phyloP scores from a whole-genome alignment of 2,888 invertebrate species.

The Acronicta aceris region DNA sequence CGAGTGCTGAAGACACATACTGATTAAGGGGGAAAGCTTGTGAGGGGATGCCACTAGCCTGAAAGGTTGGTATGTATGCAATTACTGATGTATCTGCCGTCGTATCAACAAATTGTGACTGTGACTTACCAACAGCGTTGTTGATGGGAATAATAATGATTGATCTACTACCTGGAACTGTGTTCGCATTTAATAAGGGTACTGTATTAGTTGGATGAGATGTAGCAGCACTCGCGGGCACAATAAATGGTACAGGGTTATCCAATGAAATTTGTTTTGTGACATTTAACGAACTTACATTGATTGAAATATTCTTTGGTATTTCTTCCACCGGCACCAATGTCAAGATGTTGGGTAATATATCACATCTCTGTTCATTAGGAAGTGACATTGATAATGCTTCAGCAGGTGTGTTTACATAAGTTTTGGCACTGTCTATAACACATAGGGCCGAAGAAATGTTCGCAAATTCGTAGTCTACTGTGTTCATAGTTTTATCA shows the following conservation, averaged over 20 bases:
- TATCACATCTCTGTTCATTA: background rate
- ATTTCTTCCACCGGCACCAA: background rate
- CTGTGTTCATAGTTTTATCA: background rate
- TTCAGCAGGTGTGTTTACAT: background rate
- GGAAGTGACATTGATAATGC: background rate
- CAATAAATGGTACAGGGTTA: background rate
- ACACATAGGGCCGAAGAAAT: background rate
- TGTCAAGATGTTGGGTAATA: background rate
- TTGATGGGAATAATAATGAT: slow-evolving; percentile 41
- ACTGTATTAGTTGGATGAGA: background rate
- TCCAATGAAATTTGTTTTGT: background rate
- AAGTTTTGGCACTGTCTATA: background rate
- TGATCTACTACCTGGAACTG: slow-evolving; percentile 16
- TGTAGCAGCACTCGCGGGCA: background rate
- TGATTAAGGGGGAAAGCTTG: slow-evolving; percentile 7
- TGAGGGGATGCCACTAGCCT: background rate
- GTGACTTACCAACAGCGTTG: slow-evolving; percentile 6
- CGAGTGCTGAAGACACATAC: background rate
- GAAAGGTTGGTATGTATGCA: slow-evolving; percentile 24
- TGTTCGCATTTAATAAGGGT: slow-evolving; percentile 3
- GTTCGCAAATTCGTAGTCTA: background rate
- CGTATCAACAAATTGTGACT: slow-evolving; percentile 11
- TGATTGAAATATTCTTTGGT: background rate
- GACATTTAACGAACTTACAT: slow-evolving; percentile 11
- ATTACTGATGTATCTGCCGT: slow-evolving; percentile 20